Evolutionary conservation across 2,797 vertebrate species (phyloP).

Genomic region (Tenualosa thibaudeaui): DNA sequence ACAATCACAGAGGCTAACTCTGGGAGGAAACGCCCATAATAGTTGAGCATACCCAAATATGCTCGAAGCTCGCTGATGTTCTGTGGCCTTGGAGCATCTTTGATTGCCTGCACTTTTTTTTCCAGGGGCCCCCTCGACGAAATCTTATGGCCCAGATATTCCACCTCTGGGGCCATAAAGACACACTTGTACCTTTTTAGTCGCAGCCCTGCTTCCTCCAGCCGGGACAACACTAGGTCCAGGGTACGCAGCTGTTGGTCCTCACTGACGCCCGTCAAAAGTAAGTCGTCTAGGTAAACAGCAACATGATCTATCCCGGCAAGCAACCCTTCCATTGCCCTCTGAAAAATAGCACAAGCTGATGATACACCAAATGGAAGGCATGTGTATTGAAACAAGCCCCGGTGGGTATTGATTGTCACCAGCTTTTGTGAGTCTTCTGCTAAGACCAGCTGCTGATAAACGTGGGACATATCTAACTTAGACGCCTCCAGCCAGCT

Average conservation of each 20-base stretch:
- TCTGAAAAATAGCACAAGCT: conserved; percentile 24
- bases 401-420: conserved; percentile 12
- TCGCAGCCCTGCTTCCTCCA: conserved; percentile 7
- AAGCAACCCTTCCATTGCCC: conserved; percentile 14
- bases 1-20: background rate
- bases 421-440: too few relatives aligned
- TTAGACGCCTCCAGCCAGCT: background rate
- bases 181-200: conserved; percentile 4
- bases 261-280: background rate
- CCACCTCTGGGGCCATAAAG: conserved; percentile 2
- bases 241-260: conserved; percentile 18
- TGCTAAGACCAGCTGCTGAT: background rate
- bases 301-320: conserved; percentile 7
- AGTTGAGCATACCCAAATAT: conserved; percentile 1
- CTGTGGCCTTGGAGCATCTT: conserved; percentile 5
- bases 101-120: conserved; percentile 15
- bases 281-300: conserved; percentile 17
- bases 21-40: background rate
- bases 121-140: background rate
- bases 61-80: background rate
- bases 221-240: conserved; percentile 11
- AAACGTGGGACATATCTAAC: background rate
- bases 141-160: conserved; percentile 21
- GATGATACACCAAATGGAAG: conserved; percentile 1
- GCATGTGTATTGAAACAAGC: background rate